Conservation (phyloP, 2,888 invertebrate species). For the Buathra laborator region DNA sequence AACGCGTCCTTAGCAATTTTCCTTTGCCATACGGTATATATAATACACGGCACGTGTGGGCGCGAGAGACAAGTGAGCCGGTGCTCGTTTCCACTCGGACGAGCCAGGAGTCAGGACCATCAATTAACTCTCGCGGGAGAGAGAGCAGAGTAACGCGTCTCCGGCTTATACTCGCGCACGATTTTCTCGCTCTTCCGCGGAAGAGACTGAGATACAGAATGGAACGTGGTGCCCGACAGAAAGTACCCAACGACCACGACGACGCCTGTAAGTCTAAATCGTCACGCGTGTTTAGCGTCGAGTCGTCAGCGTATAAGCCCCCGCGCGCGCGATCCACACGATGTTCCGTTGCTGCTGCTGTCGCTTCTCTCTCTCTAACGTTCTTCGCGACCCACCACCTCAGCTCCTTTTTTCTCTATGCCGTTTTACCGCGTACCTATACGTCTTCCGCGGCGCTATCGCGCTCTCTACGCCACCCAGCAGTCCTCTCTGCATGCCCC, state of each 20-base stretch:
- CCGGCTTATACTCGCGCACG: not conserved
- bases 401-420: not conserved
- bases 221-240: slow-evolving; percentile 10
- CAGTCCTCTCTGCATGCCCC: not conserved
- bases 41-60: slow-evolving; percentile 33
- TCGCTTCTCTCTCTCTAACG: not conserved
- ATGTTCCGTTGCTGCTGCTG: slow-evolving; percentile 19
- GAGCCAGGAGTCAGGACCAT: slow-evolving; percentile 55
- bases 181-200: not conserved
- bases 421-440: slow-evolving; percentile 1
- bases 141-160: not conserved
- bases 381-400: slow-evolving; percentile 3
- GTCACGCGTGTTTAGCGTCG: slow-evolving; percentile 72
- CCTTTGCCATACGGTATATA: slow-evolving; percentile 39
- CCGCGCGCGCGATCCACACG: slow-evolving; percentile 52
- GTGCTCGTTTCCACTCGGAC: slow-evolving; percentile 35
- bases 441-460: not conserved
- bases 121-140: slow-evolving; percentile 54
- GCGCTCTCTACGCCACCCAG: not conserved
- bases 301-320: slow-evolving; percentile 53
- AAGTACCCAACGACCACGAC: slow-evolving; percentile 26
- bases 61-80: slow-evolving; percentile 15
- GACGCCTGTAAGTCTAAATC: slow-evolving; percentile 57
- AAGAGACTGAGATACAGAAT: slow-evolving; percentile 5
- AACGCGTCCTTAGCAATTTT: slow-evolving; percentile 70